A percentile compares a stretch with the other conserved stretches of the same genome.
Evolutionary conservation across 2,888 invertebrate genomes (phyloP).

Genomic region (Rhyacophila evoluta): DNA sequence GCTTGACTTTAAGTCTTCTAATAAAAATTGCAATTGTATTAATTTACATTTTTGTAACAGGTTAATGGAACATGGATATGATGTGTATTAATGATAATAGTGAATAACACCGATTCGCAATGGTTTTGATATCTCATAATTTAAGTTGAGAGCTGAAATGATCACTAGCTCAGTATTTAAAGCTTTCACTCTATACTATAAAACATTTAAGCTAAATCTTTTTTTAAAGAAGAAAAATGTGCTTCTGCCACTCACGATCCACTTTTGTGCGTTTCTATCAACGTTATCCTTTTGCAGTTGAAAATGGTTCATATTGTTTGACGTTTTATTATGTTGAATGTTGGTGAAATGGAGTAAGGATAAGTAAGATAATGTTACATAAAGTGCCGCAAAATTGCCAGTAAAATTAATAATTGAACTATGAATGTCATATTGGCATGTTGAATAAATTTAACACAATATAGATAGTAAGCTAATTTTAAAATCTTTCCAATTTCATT

Average conservation of each 20-base stretch:
- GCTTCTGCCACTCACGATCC: slow-evolving; percentile 6
- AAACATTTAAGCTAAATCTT: background rate
- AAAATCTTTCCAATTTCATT: background rate
- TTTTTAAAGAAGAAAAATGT: background rate
- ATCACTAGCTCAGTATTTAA: slow-evolving; percentile 10
- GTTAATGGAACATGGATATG: slow-evolving; percentile 22
- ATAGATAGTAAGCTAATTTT: background rate
- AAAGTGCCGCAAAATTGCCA: background rate
- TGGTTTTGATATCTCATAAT: slow-evolving; percentile 12
- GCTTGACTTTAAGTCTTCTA: too few relatives aligned
- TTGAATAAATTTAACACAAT: background rate
- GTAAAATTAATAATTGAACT: background rate
- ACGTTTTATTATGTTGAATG: background rate
- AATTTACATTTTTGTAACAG: background rate
- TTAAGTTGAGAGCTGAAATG: slow-evolving; percentile 18
- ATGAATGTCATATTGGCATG: background rate
- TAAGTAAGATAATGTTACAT: slow-evolving; percentile 3
- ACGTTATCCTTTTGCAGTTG: background rate
- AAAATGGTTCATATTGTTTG: slow-evolving; percentile 12
- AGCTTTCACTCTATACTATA: slow-evolving; percentile 17
- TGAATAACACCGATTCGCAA: background rate
- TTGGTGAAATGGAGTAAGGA: background rate
- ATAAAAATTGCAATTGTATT: too few relatives aligned
- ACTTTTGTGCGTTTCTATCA: background rate
- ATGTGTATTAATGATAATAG: background rate